These are phyloP conservation scores for Drosophila funebris DNA, from an alignment of 1,140 invertebrate species.

Conservation along the genomic window DNA sequence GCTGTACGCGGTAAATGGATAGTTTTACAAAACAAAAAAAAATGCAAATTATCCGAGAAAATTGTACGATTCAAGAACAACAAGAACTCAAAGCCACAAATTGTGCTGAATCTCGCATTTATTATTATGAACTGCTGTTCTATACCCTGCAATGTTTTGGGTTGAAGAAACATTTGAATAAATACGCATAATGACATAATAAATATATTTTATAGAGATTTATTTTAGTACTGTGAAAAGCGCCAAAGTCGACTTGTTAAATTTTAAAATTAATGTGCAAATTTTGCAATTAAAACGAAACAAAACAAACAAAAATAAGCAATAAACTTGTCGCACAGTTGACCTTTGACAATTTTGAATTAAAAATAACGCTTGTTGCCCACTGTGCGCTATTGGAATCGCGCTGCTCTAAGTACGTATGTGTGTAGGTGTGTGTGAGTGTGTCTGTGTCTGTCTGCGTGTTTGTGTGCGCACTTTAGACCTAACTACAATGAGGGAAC, in stretches of 20 bases:
- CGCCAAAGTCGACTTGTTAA: too few relatives aligned
- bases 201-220: too few relatives aligned
- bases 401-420: not conserved
- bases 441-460: too few relatives aligned
- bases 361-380: not conserved
- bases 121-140: too few relatives aligned
- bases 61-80: not conserved
- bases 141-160: too few relatives aligned
- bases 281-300: not conserved
- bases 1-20: not conserved
- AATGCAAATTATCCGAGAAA: not conserved
- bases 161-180: too few relatives aligned
- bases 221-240: not conserved
- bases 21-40: not conserved
- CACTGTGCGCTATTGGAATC: constrained; percentile 3
- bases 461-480: constrained; percentile 6
- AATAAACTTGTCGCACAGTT: not conserved
- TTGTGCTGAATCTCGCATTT: too few relatives aligned
- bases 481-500: not conserved
- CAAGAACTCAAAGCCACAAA: too few relatives aligned
- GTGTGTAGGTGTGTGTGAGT: not conserved
- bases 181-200: too few relatives aligned
- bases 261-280: too few relatives aligned
- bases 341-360: constrained; percentile 8
- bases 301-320: not conserved